Evolutionary conservation across 2,888 invertebrate species (phyloP), one percentile per base, ranked within the genome.

Genomic region (Rhamphomyia laevipes): DNA sequence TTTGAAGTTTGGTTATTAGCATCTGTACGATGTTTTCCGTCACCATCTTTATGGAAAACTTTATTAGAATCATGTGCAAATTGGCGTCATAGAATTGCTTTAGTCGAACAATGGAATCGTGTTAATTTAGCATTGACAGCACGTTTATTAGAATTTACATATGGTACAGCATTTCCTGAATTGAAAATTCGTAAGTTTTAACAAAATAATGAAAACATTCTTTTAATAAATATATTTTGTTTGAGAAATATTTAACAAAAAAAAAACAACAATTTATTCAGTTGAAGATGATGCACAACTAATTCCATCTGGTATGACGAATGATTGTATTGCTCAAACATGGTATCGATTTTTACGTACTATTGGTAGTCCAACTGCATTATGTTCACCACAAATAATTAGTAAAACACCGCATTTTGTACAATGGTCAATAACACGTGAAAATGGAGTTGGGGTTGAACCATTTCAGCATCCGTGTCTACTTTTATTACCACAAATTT

Each of bases 321-420:
- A 87, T 52, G 90, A 93, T 65, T 90, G 91, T 52, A 82, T 95
- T 37, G 86, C 90, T 50, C 96, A 97, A 73, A 86, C 88, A 60
- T 96, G 96, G 96, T 96, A 92, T 71, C 80, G 96, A 52, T 85
- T 96, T 63, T 73, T 96, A 52, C 91, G 95, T 63, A 89, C 91
- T 37, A 83, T 96, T 53, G 94, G 95, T 30, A 94, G 94, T 72
- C 96, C 96, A 0, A 92, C 91, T 1, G 91, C 92, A 59, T 74
- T 97, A 52, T 90, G 90, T 59, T 82, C 87, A 37, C 91, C 92
- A 0, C 84, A 87, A 58, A 75, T 87, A 54, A 84, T 80, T 55
- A 78, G 78, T 57, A 78, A 79, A 61, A 78, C 79, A 1, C 77
- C 79, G 2, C 77, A 78, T 55, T 79, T 80, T 54, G 64, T 80